Conservation (phyloP, 2,113 vertebrate species). For the Paramisgurnus dabryanus region DNA sequence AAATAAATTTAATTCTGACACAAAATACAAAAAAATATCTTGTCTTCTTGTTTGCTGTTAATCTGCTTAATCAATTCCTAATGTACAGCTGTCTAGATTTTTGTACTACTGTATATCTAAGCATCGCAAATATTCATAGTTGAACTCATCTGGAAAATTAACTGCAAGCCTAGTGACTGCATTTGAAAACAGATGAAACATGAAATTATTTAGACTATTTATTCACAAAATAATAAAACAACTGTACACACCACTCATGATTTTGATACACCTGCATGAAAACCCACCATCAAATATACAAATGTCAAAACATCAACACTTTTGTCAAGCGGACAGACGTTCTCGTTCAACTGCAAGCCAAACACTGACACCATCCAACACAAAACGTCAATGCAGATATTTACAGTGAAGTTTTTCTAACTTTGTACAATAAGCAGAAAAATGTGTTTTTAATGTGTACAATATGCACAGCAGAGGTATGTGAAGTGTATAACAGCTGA, state of each 20-base stretch:
- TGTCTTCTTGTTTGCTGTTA: too few relatives aligned
- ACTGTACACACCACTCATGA: constrained; percentile 32
- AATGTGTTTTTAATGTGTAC: constrained; percentile 23
- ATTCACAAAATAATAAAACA: constrained; percentile 34
- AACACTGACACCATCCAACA: constrained; percentile 7
- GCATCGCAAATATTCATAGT: not conserved
- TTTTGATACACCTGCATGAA: constrained; percentile 3
- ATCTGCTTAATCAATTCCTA: too few relatives aligned
- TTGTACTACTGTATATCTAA: too few relatives aligned
- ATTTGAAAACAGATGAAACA: not conserved
- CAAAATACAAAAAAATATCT: too few relatives aligned
- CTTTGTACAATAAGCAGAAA: constrained; percentile 27
- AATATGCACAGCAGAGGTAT: constrained; percentile 32
- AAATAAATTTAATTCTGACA: too few relatives aligned
- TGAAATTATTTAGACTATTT: constrained; percentile 23
- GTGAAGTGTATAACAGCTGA: constrained; percentile 28
- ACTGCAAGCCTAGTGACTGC: not conserved
- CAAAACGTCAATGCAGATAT: constrained; percentile 10
- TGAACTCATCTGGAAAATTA: not conserved
- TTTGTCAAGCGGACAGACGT: not conserved
- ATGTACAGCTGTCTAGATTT: too few relatives aligned
- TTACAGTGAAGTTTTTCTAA: constrained; percentile 41
- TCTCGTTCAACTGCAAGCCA: not conserved
- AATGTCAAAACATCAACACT: constrained; percentile 9
- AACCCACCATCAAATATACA: constrained; percentile 5